phyloP scores from a whole-genome alignment of 2,113 vertebrate species.

The Rhynchomys soricoides region DNA sequence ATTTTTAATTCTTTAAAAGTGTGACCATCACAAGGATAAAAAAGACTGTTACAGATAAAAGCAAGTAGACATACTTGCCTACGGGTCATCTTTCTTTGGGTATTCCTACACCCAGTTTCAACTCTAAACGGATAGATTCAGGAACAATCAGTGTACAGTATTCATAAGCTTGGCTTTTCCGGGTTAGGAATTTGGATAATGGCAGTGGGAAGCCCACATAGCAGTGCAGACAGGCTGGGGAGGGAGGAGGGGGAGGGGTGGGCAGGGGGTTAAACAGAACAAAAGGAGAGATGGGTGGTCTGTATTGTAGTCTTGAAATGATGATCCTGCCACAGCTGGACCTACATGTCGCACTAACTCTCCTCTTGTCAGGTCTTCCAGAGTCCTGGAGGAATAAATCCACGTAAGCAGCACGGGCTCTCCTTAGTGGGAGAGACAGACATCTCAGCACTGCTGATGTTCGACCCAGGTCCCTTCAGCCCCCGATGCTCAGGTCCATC shows the following conservation, averaged over 20 bases:
- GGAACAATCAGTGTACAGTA: neutral
- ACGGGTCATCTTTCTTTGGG: neutral
- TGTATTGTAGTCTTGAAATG: neutral
- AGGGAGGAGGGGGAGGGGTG: neutral
- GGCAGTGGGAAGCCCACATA: neutral
- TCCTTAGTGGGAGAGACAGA: too few relatives aligned
- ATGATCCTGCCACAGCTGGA: neutral
- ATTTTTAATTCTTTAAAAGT: neutral
- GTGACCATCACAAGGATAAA: neutral
- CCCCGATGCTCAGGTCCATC: too few relatives aligned
- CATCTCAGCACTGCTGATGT: neutral
- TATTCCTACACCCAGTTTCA: neutral
- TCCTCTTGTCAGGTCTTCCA: neutral
- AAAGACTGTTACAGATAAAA: neutral
- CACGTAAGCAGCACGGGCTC: neutral
- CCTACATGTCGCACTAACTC: neutral
- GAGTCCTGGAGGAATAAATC: neutral
- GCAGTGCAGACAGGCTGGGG: neutral
- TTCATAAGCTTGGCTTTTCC: neutral
- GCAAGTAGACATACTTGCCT: neutral
- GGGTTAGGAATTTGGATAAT: neutral
- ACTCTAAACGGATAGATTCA: neutral
- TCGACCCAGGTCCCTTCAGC: neutral
- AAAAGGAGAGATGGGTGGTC: neutral
- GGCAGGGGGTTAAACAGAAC: neutral